A percentile compares a stretch with the other conserved stretches of the same genome.
phyloP scores from a whole-genome alignment of 2,113 vertebrate genomes.

The Rhombomys opimus region DNA sequence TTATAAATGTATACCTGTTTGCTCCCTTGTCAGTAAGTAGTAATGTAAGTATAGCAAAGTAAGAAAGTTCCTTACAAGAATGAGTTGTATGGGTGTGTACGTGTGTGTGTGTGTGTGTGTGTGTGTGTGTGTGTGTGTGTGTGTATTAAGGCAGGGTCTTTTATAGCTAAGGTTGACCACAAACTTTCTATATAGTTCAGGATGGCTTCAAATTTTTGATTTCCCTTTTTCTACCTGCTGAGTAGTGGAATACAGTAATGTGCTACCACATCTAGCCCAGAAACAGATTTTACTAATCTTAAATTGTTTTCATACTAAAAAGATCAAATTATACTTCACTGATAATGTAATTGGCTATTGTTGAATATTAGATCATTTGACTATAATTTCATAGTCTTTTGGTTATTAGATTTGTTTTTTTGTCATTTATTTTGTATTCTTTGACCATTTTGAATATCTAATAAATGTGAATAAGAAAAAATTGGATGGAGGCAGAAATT shows the following conservation, averaged over 20 bases:
- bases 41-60: not conserved
- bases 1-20: not conserved
- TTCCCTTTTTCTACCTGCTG: not conserved
- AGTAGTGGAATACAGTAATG: not conserved
- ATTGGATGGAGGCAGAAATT: not conserved
- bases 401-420: not conserved
- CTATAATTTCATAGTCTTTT: not conserved
- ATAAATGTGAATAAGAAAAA: conserved; percentile 28
- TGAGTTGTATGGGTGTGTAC: not conserved
- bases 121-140: not conserved
- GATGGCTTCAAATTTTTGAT: not conserved
- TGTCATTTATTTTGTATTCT: not conserved
- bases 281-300: conserved; percentile 35
- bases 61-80: not conserved
- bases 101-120: not conserved
- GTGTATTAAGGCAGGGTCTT: not conserved
- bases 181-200: not conserved
- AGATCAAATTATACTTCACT: conserved; percentile 8
- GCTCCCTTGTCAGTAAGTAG: not conserved
- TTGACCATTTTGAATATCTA: conserved; percentile 26
- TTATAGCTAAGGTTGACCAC: not conserved
- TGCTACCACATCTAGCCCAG: not conserved
- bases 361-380: conserved; percentile 20
- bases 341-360: conserved; percentile 37
- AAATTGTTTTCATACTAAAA: not conserved